Base-by-base conservation (phyloP, 2,113 vertebrate genomes). In the Phalacrocorax aristotelis region DNA sequence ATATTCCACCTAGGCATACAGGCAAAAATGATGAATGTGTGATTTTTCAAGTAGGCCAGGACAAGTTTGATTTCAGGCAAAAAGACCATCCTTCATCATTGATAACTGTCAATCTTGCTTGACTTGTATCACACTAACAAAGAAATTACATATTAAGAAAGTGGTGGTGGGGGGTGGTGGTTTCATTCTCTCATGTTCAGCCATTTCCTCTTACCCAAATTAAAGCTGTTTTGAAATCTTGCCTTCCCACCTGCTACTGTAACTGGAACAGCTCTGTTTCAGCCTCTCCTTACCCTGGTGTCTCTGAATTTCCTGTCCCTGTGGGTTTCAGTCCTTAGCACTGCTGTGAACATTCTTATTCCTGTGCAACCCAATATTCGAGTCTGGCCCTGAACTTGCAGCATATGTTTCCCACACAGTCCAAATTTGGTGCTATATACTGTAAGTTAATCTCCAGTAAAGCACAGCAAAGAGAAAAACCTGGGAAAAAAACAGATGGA, bases 341-440 rank as follows among this genome's bases (percentile, higher is more conserved):
- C 51, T 96, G 88, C 95, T 97, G 85, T 94, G 96, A 96, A 96
- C 58, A 88, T 95, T 90, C 90, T 90, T 96, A 86, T 95, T 97
- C 83, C 92, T 97, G 92, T 94, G 92, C 96, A 93, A 89, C 95
- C 95, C 94, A 96, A 80, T 97, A 96, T 94, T 96, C 76, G 0
- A 94, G 93, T 97, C 93, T 97, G 95, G 94, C 92, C 97, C 94
- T 95, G 92, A 96, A 86, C 80, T 93, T 94, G 88, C 76, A 97
- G 90, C 96, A 97, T 96, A 97, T 96, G 95, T 97, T 97, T 95
- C 94, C 94, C 90, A 97, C 96, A 83, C 76, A 93, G 94, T 93
- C 95, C 94, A 92, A 94, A 92, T 97, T 97, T 34, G 7, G 90
- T 95, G 92, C 90, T 80, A 86, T 92, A 92, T 97, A 83, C 88